Percentiles rank a stretch among this genome's conserved stretches.
Evolutionary conservation across 2,797 vertebrate genomes (phyloP).

Genomic region (Galago senegalensis): DNA sequence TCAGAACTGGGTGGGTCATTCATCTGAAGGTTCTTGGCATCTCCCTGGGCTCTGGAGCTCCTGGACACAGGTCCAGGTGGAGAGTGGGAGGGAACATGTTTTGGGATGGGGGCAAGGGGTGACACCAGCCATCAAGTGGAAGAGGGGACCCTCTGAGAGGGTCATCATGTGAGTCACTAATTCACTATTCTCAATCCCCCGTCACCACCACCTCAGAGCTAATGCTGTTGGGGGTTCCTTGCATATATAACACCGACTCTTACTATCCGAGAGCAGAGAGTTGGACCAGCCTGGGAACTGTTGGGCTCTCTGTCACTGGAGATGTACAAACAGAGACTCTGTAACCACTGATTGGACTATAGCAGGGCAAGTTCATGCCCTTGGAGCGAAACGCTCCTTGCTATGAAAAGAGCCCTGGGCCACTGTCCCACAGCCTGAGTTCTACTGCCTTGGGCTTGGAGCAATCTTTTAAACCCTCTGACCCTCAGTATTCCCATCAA

Average conservation of each 20-base stretch:
- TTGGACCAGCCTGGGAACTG: neutral
- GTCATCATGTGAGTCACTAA: neutral
- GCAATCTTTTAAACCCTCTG: neutral
- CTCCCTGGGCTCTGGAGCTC: neutral
- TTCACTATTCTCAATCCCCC: neutral
- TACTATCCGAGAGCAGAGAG: neutral
- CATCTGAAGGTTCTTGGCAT: neutral
- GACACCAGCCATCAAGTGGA: neutral
- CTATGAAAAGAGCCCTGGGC: neutral
- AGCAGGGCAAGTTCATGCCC: neutral
- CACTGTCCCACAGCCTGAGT: neutral
- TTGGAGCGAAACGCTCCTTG: neutral
- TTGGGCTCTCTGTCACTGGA: neutral
- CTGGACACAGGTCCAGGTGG: neutral
- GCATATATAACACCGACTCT: neutral
- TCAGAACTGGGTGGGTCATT: neutral
- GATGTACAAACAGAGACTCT: neutral
- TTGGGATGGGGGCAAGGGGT: neutral
- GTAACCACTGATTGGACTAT: neutral
- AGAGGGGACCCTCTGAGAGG: neutral
- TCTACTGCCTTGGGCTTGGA: neutral
- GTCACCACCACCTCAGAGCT: no score
- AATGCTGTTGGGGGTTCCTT: neutral
- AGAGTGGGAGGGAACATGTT: neutral
- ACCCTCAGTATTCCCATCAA: neutral